Conservation (phyloP, 2,113 vertebrate species). For the Brachyistius frenatus region DNA sequence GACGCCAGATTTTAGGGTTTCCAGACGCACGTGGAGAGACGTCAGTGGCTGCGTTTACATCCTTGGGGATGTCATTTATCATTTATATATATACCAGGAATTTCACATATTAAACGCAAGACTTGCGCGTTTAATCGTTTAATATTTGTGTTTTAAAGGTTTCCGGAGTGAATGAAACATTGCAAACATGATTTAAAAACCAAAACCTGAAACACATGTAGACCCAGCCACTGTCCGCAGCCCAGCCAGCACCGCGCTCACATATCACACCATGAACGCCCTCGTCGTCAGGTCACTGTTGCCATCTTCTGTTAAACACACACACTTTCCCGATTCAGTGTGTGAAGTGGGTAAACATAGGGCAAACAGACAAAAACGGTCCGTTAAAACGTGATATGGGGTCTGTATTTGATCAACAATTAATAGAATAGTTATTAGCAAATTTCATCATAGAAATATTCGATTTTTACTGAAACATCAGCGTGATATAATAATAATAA, state of each 20-base stretch:
- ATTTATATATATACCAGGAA: not conserved
- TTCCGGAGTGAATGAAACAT: not conserved
- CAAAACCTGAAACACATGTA: conserved; percentile 4
- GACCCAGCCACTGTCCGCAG: conserved; percentile 35
- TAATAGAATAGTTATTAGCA: no score
- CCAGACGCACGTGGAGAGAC: not conserved
- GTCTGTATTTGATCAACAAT: no score
- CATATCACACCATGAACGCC: not conserved
- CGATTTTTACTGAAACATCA: no score
- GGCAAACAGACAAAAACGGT: not conserved
- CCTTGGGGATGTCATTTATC: not conserved
- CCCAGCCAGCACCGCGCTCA: not conserved
- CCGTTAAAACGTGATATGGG: not conserved
- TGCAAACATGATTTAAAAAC: conserved; percentile 1
- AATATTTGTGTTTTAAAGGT: not conserved
- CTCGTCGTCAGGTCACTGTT: conserved; percentile 30
- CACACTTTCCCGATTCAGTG: not conserved
- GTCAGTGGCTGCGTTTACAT: conserved; percentile 19
- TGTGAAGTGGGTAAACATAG: not conserved
- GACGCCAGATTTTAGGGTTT: not conserved
- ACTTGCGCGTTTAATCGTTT: not conserved
- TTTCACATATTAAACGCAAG: not conserved
- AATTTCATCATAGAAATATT: no score
- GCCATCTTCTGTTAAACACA: conserved; percentile 26
- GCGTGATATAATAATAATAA: no score